Percentiles rank a stretch among this genome's conserved stretches.
Evolutionary conservation across 92 coral and sea anemone genomes (phyloP).

Genomic region (Virgularia gustaviana): DNA sequence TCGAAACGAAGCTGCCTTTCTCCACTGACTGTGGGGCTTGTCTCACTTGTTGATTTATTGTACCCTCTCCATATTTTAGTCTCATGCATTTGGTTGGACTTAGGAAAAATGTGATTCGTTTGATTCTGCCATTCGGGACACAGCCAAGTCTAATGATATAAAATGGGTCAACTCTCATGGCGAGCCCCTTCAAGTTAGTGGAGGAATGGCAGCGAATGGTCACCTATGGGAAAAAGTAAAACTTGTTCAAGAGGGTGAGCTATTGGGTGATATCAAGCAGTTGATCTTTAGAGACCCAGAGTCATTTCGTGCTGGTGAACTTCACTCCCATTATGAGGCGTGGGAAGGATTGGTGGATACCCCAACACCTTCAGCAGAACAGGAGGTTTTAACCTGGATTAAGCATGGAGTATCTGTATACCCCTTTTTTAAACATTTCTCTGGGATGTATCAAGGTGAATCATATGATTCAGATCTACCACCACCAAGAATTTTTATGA

Average conservation of each 20-base stretch:
- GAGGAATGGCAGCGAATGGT: conserved; percentile 1
- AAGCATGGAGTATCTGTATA: no score
- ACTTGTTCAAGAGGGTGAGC: background rate
- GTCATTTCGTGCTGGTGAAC: background rate
- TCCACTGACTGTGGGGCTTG: conserved; percentile 2
- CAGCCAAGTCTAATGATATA: background rate
- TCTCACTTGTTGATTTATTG: background rate
- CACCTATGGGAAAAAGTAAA: background rate
- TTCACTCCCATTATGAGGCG: background rate
- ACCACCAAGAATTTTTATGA: no score
- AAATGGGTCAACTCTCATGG: background rate
- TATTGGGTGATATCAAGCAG: background rate
- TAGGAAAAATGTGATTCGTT: background rate
- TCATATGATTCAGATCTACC: no score
- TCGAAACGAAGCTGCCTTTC: background rate
- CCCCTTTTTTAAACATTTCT: no score
- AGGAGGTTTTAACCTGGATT: no score
- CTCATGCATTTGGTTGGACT: background rate
- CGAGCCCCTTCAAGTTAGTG: background rate
- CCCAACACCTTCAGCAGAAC: no score
- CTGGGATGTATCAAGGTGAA: no score
- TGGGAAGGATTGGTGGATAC: no score
- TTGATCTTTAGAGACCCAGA: background rate
- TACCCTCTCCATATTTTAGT: background rate
- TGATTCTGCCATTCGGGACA: background rate